Conservation (phyloP, 2,113 vertebrate genomes). For the Oryzias celebensis region DNA sequence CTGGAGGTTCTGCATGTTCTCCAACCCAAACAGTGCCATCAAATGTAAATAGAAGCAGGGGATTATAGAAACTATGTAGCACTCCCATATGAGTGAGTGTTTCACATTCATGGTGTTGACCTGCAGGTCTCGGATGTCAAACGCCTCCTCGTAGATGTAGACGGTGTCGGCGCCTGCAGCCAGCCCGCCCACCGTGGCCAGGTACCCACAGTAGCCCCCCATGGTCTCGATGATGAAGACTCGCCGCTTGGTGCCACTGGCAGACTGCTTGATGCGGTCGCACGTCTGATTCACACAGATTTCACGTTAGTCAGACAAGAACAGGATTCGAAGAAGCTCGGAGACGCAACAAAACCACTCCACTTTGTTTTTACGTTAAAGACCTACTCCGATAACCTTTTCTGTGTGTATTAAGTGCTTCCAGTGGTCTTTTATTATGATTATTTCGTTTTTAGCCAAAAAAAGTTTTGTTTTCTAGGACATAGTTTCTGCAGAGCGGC, state of each 20-base stretch:
- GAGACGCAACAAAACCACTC: not conserved
- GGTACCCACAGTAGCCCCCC: slow-evolving; percentile 96
- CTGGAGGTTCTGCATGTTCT: no score
- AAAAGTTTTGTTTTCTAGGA: no score
- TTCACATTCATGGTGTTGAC: slow-evolving; percentile 57
- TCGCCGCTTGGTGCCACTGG: slow-evolving; percentile 92
- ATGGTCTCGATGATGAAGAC: slow-evolving; percentile 99
- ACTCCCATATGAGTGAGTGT: not conserved
- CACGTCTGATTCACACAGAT: slow-evolving; percentile 81
- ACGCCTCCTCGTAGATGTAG: slow-evolving; percentile 95
- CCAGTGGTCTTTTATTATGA: no score
- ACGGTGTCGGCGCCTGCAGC: slow-evolving; percentile 91
- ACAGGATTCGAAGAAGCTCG: not conserved
- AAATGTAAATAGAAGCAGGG: not conserved
- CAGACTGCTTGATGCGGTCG: slow-evolving; percentile 96
- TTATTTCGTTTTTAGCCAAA: no score
- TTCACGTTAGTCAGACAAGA: not conserved
- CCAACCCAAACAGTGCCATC: no score
- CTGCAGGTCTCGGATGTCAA: slow-evolving; percentile 95
- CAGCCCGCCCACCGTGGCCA: slow-evolving; percentile 93
- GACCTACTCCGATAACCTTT: no score
- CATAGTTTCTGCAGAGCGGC: no score
- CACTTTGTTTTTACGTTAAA: no score
- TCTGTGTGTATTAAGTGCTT: no score
- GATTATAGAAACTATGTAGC: not conserved